Base-by-base conservation (phyloP, 92 coral and sea anemone genomes). In the Porites lobata region DNA sequence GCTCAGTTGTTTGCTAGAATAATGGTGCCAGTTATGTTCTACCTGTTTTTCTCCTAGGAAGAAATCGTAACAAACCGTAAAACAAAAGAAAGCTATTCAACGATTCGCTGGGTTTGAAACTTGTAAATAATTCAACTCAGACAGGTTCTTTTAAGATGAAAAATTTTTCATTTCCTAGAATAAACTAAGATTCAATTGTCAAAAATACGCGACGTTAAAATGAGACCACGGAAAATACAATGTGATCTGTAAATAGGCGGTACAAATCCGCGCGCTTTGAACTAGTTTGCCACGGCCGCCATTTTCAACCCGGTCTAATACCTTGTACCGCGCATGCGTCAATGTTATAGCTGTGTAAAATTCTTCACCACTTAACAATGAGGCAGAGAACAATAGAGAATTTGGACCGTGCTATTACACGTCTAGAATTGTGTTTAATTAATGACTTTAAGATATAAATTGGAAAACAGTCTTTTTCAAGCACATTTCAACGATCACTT, bases 401-500 rank as follows among this genome's bases (percentile, higher is more conserved):
- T 85, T 79, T 90, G 83, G 85, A 89, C 64, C 77, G 81, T 82
- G 79, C 85, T 74, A 72, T 90, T 54, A 93, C 98, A 95, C 95
- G 98, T 95, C 70, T 56, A 61, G 63, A 38, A 24, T 74, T 8
- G 79, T 95, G 80, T 76, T 85, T 88, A 58, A 94, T 95, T 95
- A 65, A 95, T 95, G 85, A 91, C 66, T 75, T 70, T 84, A 93
- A 38, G 76, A 72, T 88, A 95, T 95, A 95, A 83, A 95, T 78
- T 89, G 73, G 85, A 88, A 88, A 59, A 78, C 86, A 95, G 88
- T 83, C 81, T 71, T 80, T 62, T 90, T 91, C 95, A 87, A 89
- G 86, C 78, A 71, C 92, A 92, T 86, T 86, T 90, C 93, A 71
- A 84, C 84, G 93, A 89, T 87, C 91, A 80, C 96, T 90, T 82